A percentile compares a stretch with the other conserved stretches of the same genome.
Conservation (phyloP, 2,797 vertebrate genomes). For the Hylomyscus alleni region DNA sequence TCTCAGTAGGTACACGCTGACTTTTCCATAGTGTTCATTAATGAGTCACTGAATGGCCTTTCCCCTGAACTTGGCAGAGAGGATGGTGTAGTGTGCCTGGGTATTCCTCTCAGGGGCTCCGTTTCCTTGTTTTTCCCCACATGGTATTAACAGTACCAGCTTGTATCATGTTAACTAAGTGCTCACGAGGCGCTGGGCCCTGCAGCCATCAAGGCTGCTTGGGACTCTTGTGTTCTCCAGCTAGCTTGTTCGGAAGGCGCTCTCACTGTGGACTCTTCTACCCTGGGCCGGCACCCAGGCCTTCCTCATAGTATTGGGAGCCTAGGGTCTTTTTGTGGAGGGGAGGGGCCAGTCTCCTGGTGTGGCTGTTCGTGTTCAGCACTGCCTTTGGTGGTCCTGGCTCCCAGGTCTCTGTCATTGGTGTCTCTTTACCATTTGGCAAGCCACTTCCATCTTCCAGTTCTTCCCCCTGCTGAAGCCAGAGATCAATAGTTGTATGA, state of each 20-base stretch:
- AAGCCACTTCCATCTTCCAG: background rate
- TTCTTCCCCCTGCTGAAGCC: background rate
- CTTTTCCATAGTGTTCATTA: background rate
- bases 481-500: conserved; percentile 11
- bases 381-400: background rate
- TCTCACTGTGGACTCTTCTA: background rate
- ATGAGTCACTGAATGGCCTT: background rate
- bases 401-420: background rate
- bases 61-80: background rate
- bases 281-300: background rate
- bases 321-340: background rate
- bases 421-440: background rate
- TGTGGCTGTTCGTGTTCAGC: background rate
- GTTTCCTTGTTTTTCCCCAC: background rate
- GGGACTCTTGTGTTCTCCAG: accelerated
- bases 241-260: accelerated
- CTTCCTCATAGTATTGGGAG: background rate
- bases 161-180: background rate
- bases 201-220: background rate
- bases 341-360: background rate
- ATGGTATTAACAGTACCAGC: background rate
- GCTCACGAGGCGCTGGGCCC: background rate
- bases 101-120: background rate
- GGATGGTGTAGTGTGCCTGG: background rate
- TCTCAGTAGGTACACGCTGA: background rate